Percentiles rank a stretch among this genome's conserved stretches.
These are phyloP conservation scores for Drosophila paranaensis DNA, from an alignment of 2,888 invertebrate species.

Conservation along the genomic window DNA sequence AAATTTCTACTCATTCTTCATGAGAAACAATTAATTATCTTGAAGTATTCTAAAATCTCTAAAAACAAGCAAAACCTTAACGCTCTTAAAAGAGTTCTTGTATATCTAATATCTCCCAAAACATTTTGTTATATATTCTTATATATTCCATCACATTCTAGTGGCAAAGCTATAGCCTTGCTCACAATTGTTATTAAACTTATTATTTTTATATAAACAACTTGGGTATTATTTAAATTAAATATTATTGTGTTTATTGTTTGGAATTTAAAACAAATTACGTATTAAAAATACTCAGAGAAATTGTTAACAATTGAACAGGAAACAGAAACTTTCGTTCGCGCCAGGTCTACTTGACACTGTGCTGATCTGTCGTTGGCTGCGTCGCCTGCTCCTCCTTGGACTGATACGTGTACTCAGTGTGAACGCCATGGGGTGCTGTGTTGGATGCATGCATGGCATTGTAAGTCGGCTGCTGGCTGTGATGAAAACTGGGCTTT, in stretches of 20 bases:
- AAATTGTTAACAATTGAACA: slow-evolving; percentile 57
- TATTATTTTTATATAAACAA: neutral
- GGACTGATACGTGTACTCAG: slow-evolving; percentile 62
- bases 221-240: neutral
- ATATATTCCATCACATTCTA: neutral
- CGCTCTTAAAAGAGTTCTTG: neutral
- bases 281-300: slow-evolving; percentile 57
- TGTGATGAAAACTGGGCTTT: slow-evolving; percentile 39
- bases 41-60: neutral
- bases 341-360: slow-evolving; percentile 38
- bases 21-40: neutral
- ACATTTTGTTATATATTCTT: neutral
- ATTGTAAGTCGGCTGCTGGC: slow-evolving; percentile 69
- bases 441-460: slow-evolving; percentile 67
- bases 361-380: slow-evolving; percentile 37
- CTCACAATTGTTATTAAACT: neutral
- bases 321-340: slow-evolving; percentile 20
- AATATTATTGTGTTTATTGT: slow-evolving; percentile 45
- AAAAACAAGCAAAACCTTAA: neutral
- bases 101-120: neutral
- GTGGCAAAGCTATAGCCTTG: neutral
- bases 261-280: slow-evolving; percentile 59
- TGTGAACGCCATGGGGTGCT: slow-evolving; percentile 42
- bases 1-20: neutral
- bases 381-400: slow-evolving; percentile 46